phyloP scores from a whole-genome alignment of 2,797 vertebrate species.

The Cryptoprocta ferox region DNA sequence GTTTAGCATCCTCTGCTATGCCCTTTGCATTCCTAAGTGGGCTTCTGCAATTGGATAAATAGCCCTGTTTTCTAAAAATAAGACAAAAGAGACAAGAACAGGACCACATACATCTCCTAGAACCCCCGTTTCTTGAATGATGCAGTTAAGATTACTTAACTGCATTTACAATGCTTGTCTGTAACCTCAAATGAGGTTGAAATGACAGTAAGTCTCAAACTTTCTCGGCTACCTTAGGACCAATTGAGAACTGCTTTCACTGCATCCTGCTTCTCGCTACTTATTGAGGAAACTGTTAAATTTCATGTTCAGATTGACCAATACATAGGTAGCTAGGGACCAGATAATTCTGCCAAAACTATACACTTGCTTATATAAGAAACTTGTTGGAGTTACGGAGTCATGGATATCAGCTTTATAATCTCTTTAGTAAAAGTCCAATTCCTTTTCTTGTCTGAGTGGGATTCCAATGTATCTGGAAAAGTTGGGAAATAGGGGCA shows the following conservation, averaged over 20 bases:
- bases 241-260: background rate
- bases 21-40: background rate
- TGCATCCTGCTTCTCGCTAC: background rate
- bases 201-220: background rate
- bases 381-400: background rate
- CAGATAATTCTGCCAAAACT: background rate
- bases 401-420: background rate
- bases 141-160: too few species aligned
- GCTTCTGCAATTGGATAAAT: background rate
- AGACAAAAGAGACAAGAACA: background rate
- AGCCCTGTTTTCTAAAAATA: slow-evolving; percentile 3
- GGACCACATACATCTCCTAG: background rate
- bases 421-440: background rate
- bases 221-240: background rate
- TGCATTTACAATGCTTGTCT: background rate
- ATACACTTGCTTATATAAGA: background rate
- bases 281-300: background rate
- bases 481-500: background rate
- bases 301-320: slow-evolving; percentile 6
- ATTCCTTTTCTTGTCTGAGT: background rate
- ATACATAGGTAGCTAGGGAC: background rate
- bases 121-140: background rate
- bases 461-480: background rate
- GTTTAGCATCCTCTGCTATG: background rate
- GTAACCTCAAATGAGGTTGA: background rate